Base-by-base conservation (phyloP, 2,797 vertebrate genomes). In the Acrocephalus scirpaceus region DNA sequence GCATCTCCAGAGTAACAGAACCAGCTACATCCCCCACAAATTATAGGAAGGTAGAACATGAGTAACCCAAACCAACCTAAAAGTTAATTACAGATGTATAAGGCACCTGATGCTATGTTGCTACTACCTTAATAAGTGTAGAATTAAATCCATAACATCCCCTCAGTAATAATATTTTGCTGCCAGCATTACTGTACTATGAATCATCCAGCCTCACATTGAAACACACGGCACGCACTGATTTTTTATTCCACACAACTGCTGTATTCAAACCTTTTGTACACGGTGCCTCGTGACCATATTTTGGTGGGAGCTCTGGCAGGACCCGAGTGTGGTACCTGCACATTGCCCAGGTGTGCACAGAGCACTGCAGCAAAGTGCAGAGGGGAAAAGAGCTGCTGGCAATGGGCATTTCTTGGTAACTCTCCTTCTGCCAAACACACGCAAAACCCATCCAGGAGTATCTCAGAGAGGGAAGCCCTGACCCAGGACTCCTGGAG, bases 271-370 rank as follows among this genome's bases (percentile, higher is more conserved):
- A 62, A 26, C 16, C 20, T 54, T 71, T 34, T 19, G 7, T 10
- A 38, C 21, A 17, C 1, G 5, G 11, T 3, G 7, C 11, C 29
- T 12, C 0, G 0, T 7, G 53, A 22, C 16, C 10, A 1, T 13
- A 7, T 38, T n/a, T 45, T n/a, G 69, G 26, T 30, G 57, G 50
- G 64, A 58, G 8, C 27, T 50, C 16, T 11, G 57, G 56, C 42
- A 88, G 38, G n/a, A 76, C 7, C 34, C 5, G 2, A 11, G 36
- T 9, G 26, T 10, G n/a, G 18, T 1, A 19, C 13, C 10, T 19
- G 19, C 26, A 26, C 21, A 1, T 19, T 21, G 25, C 44, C 44
- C 27, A 44, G 22, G 10, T 30, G 32, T 8, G 38, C 25, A 30
- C 6, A 79, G 4, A 7, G 11, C 58, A 6, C 19, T 44, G 45